A percentile compares a stretch with the other conserved stretches of the same genome.
Conservation (phyloP, 2,888 invertebrate genomes). For the Netelia inedita region DNA sequence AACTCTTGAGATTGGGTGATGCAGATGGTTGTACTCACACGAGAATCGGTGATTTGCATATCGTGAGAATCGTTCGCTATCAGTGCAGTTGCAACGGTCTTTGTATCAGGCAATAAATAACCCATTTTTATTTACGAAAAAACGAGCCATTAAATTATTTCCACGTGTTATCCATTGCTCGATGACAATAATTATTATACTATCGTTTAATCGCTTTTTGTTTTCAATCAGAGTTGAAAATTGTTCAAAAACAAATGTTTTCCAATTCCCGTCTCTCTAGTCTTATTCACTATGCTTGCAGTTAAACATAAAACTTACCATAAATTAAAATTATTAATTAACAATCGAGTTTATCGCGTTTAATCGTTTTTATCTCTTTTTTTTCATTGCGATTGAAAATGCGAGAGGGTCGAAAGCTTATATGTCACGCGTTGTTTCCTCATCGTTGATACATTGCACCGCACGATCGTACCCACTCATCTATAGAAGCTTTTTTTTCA, state of each 20-base stretch:
- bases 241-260: no score
- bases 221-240: no score
- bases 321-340: no score
- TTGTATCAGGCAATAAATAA: slow-evolving; percentile 60
- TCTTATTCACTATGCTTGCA: no score
- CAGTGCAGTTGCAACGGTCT: slow-evolving; percentile 74
- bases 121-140: no score
- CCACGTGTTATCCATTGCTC: no score
- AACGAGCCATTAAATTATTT: no score
- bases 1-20: slow-evolving; percentile 72
- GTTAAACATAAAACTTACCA: no score
- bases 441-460: not conserved
- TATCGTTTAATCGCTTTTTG: no score
- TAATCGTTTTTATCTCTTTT: not conserved
- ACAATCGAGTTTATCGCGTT: not conserved
- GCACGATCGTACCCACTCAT: not conserved
- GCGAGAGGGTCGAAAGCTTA: not conserved
- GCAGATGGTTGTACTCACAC: slow-evolving; percentile 73
- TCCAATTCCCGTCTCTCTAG: no score
- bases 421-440: not conserved
- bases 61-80: slow-evolving; percentile 75
- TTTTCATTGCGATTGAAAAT: not conserved
- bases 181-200: no score
- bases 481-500: slow-evolving; percentile 8
- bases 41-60: slow-evolving; percentile 77